phyloP scores from a whole-genome alignment of 2,113 vertebrate species.

The Hypocryptadius cinnamomeus region DNA sequence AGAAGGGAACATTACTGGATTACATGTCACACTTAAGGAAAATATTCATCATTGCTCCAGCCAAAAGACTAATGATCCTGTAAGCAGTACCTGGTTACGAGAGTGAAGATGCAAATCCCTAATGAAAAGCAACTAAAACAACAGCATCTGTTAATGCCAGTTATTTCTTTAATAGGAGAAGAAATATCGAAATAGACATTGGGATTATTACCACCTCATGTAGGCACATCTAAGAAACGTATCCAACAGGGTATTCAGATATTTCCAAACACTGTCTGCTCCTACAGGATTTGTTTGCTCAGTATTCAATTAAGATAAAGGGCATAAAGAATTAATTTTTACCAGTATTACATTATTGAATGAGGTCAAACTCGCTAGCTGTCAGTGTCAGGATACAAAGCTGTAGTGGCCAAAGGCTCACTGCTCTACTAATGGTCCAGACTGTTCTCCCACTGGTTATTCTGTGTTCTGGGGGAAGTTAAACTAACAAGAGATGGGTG shows the following conservation, averaged over 20 bases:
- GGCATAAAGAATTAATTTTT: background rate
- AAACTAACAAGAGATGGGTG: slow-evolving; percentile 5
- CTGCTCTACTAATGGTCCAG: background rate
- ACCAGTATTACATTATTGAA: background rate
- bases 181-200: background rate
- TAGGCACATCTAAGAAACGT: background rate
- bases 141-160: background rate
- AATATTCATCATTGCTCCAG: slow-evolving; percentile 78
- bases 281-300: background rate
- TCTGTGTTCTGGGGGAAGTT: background rate
- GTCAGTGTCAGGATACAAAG: background rate
- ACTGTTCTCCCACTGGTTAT: background rate
- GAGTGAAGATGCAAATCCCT: slow-evolving; percentile 41
- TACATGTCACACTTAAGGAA: slow-evolving; percentile 76
- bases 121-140: slow-evolving; percentile 23
- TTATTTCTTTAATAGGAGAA: background rate
- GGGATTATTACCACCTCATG: background rate
- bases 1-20: slow-evolving; percentile 75
- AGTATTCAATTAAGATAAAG: background rate
- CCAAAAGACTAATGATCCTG: slow-evolving; percentile 3
- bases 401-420: background rate
- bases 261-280: background rate
- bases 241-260: background rate
- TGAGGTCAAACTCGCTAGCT: background rate
- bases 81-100: background rate